Base-by-base conservation (phyloP, 2,888 invertebrate species). In the Drosophila phalerata region DNA sequence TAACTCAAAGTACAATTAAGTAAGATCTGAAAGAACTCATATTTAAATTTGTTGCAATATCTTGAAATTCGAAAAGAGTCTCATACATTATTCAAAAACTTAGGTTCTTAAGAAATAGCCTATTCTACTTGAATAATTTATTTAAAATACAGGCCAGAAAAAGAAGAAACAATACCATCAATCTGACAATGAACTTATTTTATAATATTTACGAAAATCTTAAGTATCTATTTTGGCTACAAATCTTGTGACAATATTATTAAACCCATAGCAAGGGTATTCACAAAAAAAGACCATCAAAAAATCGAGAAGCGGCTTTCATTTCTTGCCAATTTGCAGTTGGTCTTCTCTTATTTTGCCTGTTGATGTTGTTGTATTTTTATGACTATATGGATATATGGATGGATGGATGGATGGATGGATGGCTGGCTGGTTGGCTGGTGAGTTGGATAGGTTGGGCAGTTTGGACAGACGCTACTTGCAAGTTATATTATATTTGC, bases 401-500 rank as follows among this genome's bases (percentile, higher is more conserved):
- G 57, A n/a, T 22, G 45, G 22, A n/a, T 4, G 37, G 25, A n/a
- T 19, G 45, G 19, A n/a, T 28, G 28, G 28, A 13, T 13, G 34
- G 34, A 4, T 13, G 34, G 34, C 11, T 34, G 34, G 34, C 11
- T 34, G 13, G 34, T 1, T n/a, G 37, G 25, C 17, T 19, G 45
- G 19, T 40, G 38, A 28, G 47, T 15, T 25, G 13, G 28, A 25
- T 37, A 17, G 47, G 45, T n/a, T 17, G 60, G 45, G 30, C 45
- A 37, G 56, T 22, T 67, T 69, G 80, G 83, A 68, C 83, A 71
- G 71, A 72, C 82, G 80, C 85, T 80, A 72, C 88, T 89, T 85
- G 81, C 77, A 88, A 88, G 88, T 88, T 88, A 88, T 88, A 88
- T 88, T 88, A 88, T 88, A 81, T 88, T 88, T 88, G 88, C 89